Base-by-base conservation (phyloP, 2,113 vertebrate species). In the Neolamprologus modestus region DNA sequence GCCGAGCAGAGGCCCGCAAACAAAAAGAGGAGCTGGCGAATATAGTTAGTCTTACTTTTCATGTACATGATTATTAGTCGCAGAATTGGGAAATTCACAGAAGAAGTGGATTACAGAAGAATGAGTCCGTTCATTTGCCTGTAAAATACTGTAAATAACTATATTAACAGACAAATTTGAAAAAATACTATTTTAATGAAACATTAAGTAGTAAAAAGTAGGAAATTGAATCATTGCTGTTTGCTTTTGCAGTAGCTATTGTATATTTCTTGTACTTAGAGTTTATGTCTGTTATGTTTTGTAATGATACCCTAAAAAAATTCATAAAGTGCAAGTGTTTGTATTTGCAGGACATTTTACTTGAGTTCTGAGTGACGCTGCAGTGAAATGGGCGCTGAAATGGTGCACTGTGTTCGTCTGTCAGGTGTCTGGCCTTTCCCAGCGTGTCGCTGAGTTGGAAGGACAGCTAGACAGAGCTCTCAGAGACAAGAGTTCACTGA, bases 391-490 rank as follows among this genome's bases (percentile, higher is more conserved):
- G 9, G 16, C 2, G 2, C 6, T 82, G 9, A 31, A 84, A 12
- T n/a, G 63, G 24, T 87, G 82, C 59, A 26, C 63, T 83, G 11
- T 82, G 28, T 88, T 55, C 84, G 35, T 91, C 13, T 80, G 7
- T 84, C 84, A 99, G 98, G 96, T 97, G 76, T 94, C 94, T n/a
- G 83, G 91, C 78, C 92, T 97, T 14, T 97, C 97, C 89, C 96
- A 98, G 92, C 97, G 95, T 76, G 96, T 98, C 54, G 97, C 97
- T 8, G 89, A 95, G 40, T 84, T 98, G 57, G 97, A 99, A 84
- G 95, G 96, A 47, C 95, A 97, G 83, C 21, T 97, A 17, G 97
- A 97, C 89, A 96, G 96, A 91, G 84, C 94, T 59, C 94, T 94
- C 55, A 96, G 97, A 89, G 98, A 99, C 61, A 98, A 96, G 91